Evolutionary conservation across 2,797 vertebrate species (phyloP).

Genomic region (Melanotaenia trifasciata): DNA sequence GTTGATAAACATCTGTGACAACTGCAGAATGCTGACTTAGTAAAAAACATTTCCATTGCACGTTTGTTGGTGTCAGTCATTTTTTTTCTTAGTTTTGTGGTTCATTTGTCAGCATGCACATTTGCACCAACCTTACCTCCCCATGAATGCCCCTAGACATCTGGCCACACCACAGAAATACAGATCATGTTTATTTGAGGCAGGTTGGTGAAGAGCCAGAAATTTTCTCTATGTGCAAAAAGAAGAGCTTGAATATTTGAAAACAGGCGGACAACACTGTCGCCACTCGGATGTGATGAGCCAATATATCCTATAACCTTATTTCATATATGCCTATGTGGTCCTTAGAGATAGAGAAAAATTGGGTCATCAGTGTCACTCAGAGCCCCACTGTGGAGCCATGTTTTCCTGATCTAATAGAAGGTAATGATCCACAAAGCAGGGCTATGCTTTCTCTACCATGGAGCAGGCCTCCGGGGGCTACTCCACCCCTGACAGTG

Average conservation of each 20-base stretch:
- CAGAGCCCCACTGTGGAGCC: conserved; percentile 83
- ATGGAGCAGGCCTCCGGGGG: conserved; percentile 77
- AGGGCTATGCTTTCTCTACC: conserved; percentile 81
- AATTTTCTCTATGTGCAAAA: conserved; percentile 26
- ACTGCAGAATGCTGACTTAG: neutral
- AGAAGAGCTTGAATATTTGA: conserved; percentile 79
- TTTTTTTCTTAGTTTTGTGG: neutral
- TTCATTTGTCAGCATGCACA: neutral
- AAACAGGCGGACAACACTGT: conserved; percentile 57
- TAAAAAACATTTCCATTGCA: neutral
- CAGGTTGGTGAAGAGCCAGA: conserved; percentile 16
- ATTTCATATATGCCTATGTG: conserved; percentile 87
- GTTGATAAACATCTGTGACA: neutral
- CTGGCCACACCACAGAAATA: conserved; percentile 22
- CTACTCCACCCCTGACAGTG: conserved; percentile 81
- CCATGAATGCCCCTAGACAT: conserved; percentile 18
- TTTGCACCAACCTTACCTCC: neutral
- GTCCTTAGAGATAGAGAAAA: conserved; percentile 83
- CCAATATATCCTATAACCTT: conserved; percentile 79
- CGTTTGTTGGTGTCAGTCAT: neutral
- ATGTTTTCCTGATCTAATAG: conserved; percentile 93
- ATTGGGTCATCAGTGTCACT: conserved; percentile 85
- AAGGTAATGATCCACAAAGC: conserved; percentile 89
- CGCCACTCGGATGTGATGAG: conserved; percentile 68
- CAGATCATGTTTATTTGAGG: conserved; percentile 16